These are phyloP conservation scores for Rhinophrynus dorsalis DNA, from an alignment of 2,797 vertebrate species.

Conservation along the genomic window DNA sequence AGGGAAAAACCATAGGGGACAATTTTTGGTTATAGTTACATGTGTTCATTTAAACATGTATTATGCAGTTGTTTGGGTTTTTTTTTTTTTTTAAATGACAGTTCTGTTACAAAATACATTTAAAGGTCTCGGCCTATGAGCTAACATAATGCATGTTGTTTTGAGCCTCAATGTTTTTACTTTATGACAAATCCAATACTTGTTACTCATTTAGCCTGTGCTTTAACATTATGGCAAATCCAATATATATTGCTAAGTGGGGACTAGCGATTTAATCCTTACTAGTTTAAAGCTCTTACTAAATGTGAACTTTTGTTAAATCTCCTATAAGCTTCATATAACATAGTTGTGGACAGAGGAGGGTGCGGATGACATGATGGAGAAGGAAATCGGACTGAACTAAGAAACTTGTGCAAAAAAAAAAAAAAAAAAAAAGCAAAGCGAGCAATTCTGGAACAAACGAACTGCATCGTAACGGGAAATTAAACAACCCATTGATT, in stretches of 20 bases:
- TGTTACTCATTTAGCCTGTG: slow-evolving; percentile 24
- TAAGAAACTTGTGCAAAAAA: too few species aligned
- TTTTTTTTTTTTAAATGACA: too few species aligned
- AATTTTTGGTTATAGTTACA: too few species aligned
- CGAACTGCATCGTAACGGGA: too few species aligned
- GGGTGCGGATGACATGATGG: too few species aligned
- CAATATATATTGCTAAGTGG: slow-evolving; percentile 30
- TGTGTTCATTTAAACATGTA: too few species aligned
- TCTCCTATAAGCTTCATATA: not conserved
- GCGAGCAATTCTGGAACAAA: too few species aligned
- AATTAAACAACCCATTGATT: too few species aligned
- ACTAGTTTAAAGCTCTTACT: not conserved
- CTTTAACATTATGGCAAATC: slow-evolving; percentile 45
- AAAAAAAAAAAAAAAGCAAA: too few species aligned
- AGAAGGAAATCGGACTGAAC: too few species aligned
- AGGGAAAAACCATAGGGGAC: too few species aligned
- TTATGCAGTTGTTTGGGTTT: too few species aligned
- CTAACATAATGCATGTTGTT: not conserved
- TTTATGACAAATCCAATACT: slow-evolving; percentile 44
- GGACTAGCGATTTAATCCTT: slow-evolving; percentile 32
- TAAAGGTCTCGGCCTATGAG: not conserved
- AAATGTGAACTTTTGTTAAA: slow-evolving; percentile 15
- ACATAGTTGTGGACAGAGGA: not conserved
- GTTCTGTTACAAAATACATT: not conserved
- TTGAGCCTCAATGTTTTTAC: slow-evolving; percentile 13